Conservation (phyloP, 2,113 vertebrate species). For the Polypterus bichir region DNA sequence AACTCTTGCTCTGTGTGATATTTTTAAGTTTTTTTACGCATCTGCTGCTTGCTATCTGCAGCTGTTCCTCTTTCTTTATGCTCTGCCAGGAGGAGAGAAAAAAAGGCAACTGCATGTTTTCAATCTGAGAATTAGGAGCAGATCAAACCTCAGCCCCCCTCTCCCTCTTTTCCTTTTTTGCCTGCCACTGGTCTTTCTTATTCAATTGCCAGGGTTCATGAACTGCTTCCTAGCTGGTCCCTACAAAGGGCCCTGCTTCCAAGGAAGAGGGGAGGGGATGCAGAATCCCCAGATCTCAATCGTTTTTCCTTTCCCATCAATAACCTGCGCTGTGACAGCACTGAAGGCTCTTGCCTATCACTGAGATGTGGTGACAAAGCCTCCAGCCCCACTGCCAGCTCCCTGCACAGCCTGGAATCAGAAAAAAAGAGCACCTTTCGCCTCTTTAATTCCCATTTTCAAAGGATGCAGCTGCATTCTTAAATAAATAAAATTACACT, state of each 20-base stretch:
- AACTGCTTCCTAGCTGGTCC: conserved; percentile 30
- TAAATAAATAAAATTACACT: conserved; percentile 8
- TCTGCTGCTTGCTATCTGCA: not conserved
- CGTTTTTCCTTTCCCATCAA: conserved; percentile 39
- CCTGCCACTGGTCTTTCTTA: conserved; percentile 21
- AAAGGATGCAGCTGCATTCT: conserved; percentile 9
- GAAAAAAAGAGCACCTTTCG: conserved; percentile 8
- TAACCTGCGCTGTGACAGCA: conserved; percentile 40
- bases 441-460: conserved; percentile 3
- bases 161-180: not conserved
- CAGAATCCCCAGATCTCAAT: conserved; percentile 22
- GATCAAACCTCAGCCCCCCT: too few relatives aligned
- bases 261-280: conserved; percentile 24
- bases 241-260: conserved; percentile 25
- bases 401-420: conserved; percentile 24
- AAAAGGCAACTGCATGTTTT: too few relatives aligned
- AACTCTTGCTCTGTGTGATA: too few relatives aligned
- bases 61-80: not conserved
- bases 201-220: conserved; percentile 24
- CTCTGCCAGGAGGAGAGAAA: conserved; percentile 4
- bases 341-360: conserved; percentile 36
- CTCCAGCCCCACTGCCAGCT: conserved; percentile 13
- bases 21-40: not conserved
- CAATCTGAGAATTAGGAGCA: too few relatives aligned
- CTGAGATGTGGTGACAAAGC: conserved; percentile 29